Evolutionary conservation across 1,140 invertebrate species (phyloP), one percentile per base, ranked within the genome.

Genomic region (Heliothis virescens): DNA sequence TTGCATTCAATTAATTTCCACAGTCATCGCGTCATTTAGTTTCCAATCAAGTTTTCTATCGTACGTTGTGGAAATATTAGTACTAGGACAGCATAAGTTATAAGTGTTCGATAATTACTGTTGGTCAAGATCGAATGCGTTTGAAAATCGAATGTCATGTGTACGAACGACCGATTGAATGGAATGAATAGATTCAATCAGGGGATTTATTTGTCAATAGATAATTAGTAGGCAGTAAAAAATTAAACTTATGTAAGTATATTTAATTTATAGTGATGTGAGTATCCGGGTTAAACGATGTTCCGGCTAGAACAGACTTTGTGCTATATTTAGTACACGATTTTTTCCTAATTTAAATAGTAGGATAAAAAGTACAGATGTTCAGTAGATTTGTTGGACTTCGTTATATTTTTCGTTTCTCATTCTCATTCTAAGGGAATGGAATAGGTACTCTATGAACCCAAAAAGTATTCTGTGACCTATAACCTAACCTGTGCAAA

Each of bases 101-200:
- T 3, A 59, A 59, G 59, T 21, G 65, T 69, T 53, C 7, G 48
- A 63, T 63, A 63, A 52, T 63, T 53, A 63, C 73, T 63, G 13
- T 52, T 76, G 59, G 73, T 76, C 73, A 76, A 76, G 73, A 59
- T 47, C 73, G 48, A 76, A 76, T 63, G 26, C 26, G 59, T 34
- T 76, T 76, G 59, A 76, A 76, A 63, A 76, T n/a, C 41, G 47
- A 76, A 50, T 63, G 73, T 76, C 73, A 62, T 59, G 73, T 76
- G 73, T 76, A 53, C 26, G 72, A 3, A 21, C 57, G 18, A 63
- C 11, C 26, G 21, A 63, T 63, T 76, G 73, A 76, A 76, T 63
- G 57, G 72, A 75, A 59, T 73, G 41, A 74, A 63, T 62, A 50
- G 73, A 76, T 76, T 52, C 57, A 50, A 76, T 76, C 48, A 50